Evolutionary conservation across 2,888 invertebrate species (phyloP).

Genomic region (Sialis fuliginosa): DNA sequence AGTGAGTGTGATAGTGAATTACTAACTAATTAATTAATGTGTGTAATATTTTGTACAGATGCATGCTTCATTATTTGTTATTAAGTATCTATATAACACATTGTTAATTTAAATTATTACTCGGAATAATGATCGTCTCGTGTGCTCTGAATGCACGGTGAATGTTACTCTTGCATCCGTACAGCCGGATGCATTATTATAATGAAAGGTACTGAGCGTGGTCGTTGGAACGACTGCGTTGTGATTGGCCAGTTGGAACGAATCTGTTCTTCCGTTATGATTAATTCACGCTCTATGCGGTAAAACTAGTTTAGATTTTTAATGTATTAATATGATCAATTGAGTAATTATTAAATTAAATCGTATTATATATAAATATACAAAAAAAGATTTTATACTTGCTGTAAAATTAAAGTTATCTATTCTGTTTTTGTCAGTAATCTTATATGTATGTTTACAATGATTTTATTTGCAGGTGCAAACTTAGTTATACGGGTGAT

Average conservation of each 20-base stretch:
- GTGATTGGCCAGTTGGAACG: background rate
- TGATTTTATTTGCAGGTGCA: too few relatives aligned
- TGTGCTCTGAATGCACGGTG: background rate
- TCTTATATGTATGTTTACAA: too few relatives aligned
- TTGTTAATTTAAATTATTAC: constrained; percentile 4
- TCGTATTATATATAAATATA: constrained; percentile 1
- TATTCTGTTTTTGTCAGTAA: background rate
- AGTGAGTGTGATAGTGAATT: constrained; percentile 1
- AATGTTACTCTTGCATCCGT: background rate
- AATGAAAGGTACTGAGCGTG: background rate
- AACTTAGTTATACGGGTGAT: too few relatives aligned
- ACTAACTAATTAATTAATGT: constrained; percentile 17
- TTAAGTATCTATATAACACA: constrained; percentile 4
- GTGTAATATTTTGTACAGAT: constrained; percentile 27
- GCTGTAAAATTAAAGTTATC: constrained; percentile 2
- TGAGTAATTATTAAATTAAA: constrained; percentile 5
- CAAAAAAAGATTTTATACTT: constrained; percentile 6
- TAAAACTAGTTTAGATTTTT: constrained; percentile 4
- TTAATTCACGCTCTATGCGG: constrained; percentile 2
- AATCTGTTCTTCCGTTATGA: constrained; percentile 2
- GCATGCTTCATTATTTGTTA: constrained; percentile 21
- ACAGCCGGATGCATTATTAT: background rate
- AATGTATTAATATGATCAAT: constrained; percentile 5
- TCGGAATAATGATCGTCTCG: background rate
- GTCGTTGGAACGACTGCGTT: background rate